A percentile compares a stretch with the other conserved stretches of the same genome.
These are phyloP conservation scores for Pterostichus madidus DNA, from an alignment of 2,888 invertebrate species.

Conservation along the genomic window DNA sequence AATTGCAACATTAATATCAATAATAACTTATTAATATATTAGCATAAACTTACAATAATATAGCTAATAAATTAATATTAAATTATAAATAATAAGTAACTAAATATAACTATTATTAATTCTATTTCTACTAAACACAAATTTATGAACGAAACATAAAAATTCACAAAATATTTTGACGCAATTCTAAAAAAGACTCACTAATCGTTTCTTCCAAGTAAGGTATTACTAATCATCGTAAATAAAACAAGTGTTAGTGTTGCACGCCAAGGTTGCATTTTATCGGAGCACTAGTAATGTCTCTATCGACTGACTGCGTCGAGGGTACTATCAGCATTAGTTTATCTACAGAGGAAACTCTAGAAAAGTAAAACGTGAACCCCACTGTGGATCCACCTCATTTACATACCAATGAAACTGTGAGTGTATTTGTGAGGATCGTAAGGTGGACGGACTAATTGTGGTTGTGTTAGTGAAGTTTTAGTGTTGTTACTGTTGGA, in stretches of 20 bases:
- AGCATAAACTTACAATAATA: background rate
- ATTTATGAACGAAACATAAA: too few species aligned
- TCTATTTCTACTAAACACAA: too few species aligned
- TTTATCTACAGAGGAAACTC: conserved; percentile 46
- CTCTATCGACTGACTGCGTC: background rate
- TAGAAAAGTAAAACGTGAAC: background rate
- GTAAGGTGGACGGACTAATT: conserved; percentile 5
- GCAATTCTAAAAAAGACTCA: conserved; percentile 27
- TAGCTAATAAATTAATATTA: background rate
- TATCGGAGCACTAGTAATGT: conserved; percentile 33
- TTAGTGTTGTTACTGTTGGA: conserved; percentile 18
- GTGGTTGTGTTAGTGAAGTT: background rate
- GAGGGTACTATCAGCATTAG: conserved; percentile 10
- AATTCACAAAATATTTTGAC: background rate
- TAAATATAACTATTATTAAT: too few species aligned
- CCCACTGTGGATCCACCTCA: conserved; percentile 8
- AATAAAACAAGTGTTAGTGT: conserved; percentile 40
- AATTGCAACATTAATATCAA: conserved; percentile 13
- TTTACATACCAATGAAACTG: conserved; percentile 23
- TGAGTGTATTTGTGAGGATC: too few species aligned
- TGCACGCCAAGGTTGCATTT: conserved; percentile 30
- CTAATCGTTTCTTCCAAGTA: conserved; percentile 39
- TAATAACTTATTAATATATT: background rate
- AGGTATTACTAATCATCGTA: conserved; percentile 49
- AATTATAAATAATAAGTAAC: background rate